Evolutionary conservation across 2,888 invertebrate species (phyloP).

Genomic region (Taenaris catops): DNA sequence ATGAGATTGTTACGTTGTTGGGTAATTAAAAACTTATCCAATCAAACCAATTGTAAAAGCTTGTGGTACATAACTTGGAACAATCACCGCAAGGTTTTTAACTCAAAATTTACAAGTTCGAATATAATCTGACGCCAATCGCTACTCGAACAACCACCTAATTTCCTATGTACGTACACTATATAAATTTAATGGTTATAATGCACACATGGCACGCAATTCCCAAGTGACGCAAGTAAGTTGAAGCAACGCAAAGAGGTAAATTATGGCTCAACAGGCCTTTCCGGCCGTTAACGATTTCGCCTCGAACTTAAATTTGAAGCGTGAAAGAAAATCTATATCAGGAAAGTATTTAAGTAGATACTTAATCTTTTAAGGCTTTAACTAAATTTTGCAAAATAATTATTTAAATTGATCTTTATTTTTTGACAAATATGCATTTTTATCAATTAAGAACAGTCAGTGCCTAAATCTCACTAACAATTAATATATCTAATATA

Average conservation of each 20-base stretch:
- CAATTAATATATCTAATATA: no score
- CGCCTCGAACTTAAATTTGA: slow-evolving; percentile 59
- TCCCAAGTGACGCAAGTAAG: slow-evolving; percentile 64
- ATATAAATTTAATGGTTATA: slow-evolving; percentile 69
- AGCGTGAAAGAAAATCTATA: slow-evolving; percentile 74
- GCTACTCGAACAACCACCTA: slow-evolving; percentile 63
- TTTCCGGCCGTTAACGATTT: slow-evolving; percentile 71
- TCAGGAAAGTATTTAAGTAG: no score
- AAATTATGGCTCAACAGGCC: slow-evolving; percentile 73
- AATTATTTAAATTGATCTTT: no score
- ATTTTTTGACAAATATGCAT: no score
- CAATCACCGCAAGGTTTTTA: slow-evolving; percentile 6
- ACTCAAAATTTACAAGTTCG: slow-evolving; percentile 31
- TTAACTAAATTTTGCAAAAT: no score
- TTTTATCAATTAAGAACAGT: no score
- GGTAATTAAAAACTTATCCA: no score
- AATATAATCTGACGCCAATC: slow-evolving; percentile 58
- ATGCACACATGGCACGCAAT: slow-evolving; percentile 63
- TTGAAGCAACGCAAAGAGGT: slow-evolving; percentile 60
- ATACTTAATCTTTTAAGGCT: no score
- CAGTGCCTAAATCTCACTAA: no score
- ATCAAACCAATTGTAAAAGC: slow-evolving; percentile 1
- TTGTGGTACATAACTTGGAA: slow-evolving; percentile 1
- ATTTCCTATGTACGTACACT: slow-evolving; percentile 66
- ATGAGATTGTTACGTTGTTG: no score